phyloP scores from a whole-genome alignment of 2,113 vertebrate genomes.

The Bubo scandiacus region DNA sequence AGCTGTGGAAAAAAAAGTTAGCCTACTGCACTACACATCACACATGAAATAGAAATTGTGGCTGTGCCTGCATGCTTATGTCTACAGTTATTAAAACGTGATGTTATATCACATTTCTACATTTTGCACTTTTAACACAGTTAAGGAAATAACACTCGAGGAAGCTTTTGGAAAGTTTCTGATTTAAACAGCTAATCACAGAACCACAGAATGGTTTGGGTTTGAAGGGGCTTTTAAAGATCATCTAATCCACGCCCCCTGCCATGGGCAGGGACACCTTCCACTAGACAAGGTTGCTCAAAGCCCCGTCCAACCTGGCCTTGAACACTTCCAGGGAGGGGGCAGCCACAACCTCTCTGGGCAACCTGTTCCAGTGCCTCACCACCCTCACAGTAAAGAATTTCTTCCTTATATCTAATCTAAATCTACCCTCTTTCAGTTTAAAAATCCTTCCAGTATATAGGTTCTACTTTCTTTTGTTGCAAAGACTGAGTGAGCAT shows the following conservation, averaged over 20 bases:
- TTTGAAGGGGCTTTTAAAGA: not conserved
- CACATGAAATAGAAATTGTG: not conserved
- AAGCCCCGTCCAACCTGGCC: not conserved
- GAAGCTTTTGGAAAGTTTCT: not conserved
- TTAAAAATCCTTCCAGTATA: not conserved
- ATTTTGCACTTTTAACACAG: not conserved
- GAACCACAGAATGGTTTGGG: not conserved
- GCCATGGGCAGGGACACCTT: not conserved
- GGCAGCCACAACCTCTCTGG: not conserved
- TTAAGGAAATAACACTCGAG: not conserved
- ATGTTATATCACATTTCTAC: not conserved
- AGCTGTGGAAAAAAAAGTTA: not conserved
- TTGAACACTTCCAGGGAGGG: not conserved
- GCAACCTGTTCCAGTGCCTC: not conserved
- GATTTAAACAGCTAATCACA: not conserved
- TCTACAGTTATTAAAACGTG: not conserved
- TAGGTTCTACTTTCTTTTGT: not conserved
- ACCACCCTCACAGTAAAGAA: not conserved
- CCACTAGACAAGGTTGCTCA: not conserved
- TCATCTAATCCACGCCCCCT: rapidly evolving
- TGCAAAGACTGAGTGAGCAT: not conserved
- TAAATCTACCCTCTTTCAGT: not conserved
- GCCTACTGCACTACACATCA: not conserved
- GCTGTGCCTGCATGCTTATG: not conserved
- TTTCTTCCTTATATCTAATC: not conserved